Base-by-base conservation (phyloP, 2,797 vertebrate species). In the Sternarchorhynchus goeldii region DNA sequence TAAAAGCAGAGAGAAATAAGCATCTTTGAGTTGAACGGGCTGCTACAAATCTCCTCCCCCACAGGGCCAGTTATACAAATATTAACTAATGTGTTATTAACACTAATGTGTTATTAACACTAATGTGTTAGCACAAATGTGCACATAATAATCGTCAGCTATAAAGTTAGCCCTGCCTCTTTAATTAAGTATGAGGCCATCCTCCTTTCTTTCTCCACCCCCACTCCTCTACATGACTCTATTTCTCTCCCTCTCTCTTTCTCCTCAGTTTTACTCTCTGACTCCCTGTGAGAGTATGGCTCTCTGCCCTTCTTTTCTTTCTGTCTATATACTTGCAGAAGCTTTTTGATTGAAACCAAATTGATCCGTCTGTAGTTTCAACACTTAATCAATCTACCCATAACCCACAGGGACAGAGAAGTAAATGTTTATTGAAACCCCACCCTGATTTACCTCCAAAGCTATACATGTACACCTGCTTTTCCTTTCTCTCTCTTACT, bases 301-400 rank as follows among this genome's bases (percentile, higher is more conserved):
- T 85, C 84, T 83, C 81, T 45, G 7, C 59, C 3, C 20, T 39
- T 36, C 6, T 67, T 21, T 36, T 55, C 36, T 57, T 34, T 77
- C 75, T 41, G 31, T 73, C 50, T 39, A 53, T 41, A 75, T 73
- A 39, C 70, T 50, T 17, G 20, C 25, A 70, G 73, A 70, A 69
- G 50, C 39, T 73, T 76, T 80, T 80, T 86, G 86, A 88, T 88
- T 88, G 86, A 85, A 69, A 55, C 62, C 1, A 58, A 81, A 77
- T 65, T 36, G 25, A 78, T 79, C 80, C 71, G 75, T 74, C 78
- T 84, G 63, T 70, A 70, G 76, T 86, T 83, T 87, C 56, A 87
- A 81, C 76, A 78, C 83, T 80, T 86, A 81, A 88, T 91, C 88
- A 86, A 68, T 86, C 77, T 84, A 59, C 78, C 78, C 69, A 75